phyloP scores from a whole-genome alignment of 2,888 invertebrate species.

The Timema podura region DNA sequence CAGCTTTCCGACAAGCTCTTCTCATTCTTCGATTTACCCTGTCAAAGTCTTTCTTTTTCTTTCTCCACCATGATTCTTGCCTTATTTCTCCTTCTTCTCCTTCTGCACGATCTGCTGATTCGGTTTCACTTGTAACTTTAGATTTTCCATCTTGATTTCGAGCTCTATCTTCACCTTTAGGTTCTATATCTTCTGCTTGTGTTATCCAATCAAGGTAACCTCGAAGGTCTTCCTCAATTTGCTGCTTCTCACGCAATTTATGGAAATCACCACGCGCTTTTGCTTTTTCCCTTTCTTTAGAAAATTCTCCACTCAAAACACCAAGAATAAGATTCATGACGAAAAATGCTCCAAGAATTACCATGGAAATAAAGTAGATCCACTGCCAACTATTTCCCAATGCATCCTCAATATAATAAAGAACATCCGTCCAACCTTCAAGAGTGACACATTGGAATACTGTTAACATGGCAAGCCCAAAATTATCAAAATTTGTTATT shows the following conservation, averaged over 20 bases:
- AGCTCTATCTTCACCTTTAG: constrained; percentile 73
- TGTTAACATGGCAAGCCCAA: constrained; percentile 97
- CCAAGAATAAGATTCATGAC: constrained; percentile 99
- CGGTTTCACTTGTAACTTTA: constrained; percentile 72
- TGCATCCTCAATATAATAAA: constrained; percentile 97
- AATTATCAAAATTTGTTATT: constrained; percentile 99
- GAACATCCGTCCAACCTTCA: constrained; percentile 97
- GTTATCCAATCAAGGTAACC: constrained; percentile 99
- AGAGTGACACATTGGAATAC: constrained; percentile 99
- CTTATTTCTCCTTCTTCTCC: constrained; percentile 71
- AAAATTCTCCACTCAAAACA: constrained; percentile 99
- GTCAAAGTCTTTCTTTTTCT: constrained; percentile 81
- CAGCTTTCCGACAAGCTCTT: constrained; percentile 86
- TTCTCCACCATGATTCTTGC: constrained; percentile 73
- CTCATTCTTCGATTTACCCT: constrained; percentile 84
- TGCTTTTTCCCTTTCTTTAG: constrained; percentile 99
- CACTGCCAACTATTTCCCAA: constrained; percentile 97
- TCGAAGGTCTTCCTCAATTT: constrained; percentile 94
- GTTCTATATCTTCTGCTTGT: constrained; percentile 97
- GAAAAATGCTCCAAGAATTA: constrained; percentile 98
- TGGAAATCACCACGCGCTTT: constrained; percentile 98
- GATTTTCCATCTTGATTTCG: constrained; percentile 63
- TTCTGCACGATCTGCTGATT: constrained; percentile 75
- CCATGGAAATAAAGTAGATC: constrained; percentile 99
- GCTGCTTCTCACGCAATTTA: constrained; percentile 95